phyloP scores from a whole-genome alignment of 1,140 invertebrate genomes.

The Trichonephila clavata region DNA sequence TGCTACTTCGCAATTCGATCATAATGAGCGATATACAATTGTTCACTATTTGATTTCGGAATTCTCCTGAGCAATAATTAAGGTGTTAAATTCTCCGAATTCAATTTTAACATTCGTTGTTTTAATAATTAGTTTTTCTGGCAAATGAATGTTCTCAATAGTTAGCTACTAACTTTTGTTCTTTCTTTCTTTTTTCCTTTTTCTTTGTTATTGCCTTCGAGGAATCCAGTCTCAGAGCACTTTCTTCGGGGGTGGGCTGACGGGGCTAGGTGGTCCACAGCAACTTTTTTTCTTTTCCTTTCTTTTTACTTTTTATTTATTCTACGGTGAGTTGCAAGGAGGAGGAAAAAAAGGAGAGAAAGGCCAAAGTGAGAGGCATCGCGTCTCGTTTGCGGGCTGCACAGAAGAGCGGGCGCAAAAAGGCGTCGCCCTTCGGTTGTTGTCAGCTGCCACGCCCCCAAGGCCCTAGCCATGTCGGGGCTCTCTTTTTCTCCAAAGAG shows the following conservation, averaged over 20 bases:
- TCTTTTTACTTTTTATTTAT: neutral
- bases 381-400: conserved; percentile 65
- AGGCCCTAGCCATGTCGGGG: conserved; percentile 10
- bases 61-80: too few species aligned
- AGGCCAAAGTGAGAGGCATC: neutral
- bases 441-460: conserved; percentile 59
- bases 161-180: neutral
- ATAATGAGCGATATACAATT: too few species aligned
- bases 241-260: conserved; percentile 67
- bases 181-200: neutral
- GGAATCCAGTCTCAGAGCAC: conserved; percentile 13
- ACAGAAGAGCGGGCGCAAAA: conserved; percentile 47
- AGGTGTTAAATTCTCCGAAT: neutral
- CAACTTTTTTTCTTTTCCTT: neutral
- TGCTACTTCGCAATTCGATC: too few species aligned
- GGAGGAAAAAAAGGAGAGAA: conserved; percentile 2
- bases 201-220: conserved; percentile 4
- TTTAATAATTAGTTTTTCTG: neutral
- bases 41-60: too few species aligned
- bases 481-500: conserved; percentile 40
- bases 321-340: neutral
- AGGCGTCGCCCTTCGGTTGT: conserved; percentile 72
- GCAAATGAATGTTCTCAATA: neutral
- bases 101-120: neutral
- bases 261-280: conserved; percentile 60